A percentile compares a stretch with the other conserved stretches of the same genome.
Evolutionary conservation across 2,113 vertebrate species (phyloP).

Genomic region (Lagopus leucura): DNA sequence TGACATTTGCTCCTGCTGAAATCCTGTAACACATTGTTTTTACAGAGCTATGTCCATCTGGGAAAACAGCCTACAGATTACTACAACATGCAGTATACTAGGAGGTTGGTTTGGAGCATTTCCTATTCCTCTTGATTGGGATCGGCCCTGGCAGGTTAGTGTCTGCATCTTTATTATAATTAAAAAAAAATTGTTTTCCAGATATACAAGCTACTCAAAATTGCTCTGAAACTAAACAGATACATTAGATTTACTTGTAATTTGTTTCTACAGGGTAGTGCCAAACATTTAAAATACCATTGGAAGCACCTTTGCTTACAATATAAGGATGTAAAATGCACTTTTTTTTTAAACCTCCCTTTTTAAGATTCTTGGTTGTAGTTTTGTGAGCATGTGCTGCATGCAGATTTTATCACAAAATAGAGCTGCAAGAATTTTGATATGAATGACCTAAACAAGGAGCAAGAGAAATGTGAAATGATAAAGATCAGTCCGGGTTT

Average conservation of each 20-base stretch:
- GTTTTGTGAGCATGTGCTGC: background rate
- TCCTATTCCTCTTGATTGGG: conserved; percentile 96
- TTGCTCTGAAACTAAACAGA: background rate
- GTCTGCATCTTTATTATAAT: background rate
- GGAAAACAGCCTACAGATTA: conserved; percentile 95
- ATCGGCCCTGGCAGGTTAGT: conserved; percentile 97
- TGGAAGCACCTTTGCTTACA: background rate
- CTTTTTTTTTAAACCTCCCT: background rate
- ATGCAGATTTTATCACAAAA: background rate
- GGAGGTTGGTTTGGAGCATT: conserved; percentile 95
- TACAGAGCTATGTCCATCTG: conserved; percentile 91
- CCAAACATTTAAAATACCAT: background rate
- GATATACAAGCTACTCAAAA: fast-evolving
- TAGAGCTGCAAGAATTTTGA: background rate
- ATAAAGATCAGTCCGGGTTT: background rate
- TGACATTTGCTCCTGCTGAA: background rate
- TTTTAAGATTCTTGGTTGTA: background rate
- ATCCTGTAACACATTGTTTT: background rate
- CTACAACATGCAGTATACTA: conserved; percentile 84
- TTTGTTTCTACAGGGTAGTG: background rate
- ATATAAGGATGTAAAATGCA: background rate
- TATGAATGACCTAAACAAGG: background rate
- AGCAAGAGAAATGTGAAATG: background rate
- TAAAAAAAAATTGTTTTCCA: background rate
- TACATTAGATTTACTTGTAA: background rate